phyloP scores from a whole-genome alignment of 2,113 vertebrate genomes.

The Herpailurus yagouaroundi region DNA sequence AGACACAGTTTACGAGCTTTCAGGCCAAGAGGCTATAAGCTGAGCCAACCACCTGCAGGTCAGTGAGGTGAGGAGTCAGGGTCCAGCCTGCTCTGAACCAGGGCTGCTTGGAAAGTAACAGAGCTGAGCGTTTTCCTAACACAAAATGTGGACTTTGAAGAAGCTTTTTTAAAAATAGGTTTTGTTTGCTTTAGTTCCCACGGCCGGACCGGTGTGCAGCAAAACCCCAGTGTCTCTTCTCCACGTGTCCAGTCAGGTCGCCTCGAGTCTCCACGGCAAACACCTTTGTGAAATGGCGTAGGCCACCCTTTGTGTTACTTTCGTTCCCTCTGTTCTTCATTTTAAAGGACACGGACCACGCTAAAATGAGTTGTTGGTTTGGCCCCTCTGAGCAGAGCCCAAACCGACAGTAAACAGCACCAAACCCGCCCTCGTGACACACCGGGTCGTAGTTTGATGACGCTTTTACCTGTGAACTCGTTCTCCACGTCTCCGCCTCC shows the following conservation, averaged over 20 bases:
- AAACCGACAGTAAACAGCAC: background rate
- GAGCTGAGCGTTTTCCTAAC: background rate
- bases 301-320: rapidly evolving
- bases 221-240: background rate
- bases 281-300: background rate
- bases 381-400: background rate
- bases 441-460: background rate
- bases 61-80: background rate
- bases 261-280: background rate
- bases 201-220: background rate
- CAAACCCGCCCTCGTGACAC: rapidly evolving
- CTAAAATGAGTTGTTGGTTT: background rate
- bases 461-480: background rate
- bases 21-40: background rate
- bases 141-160: background rate
- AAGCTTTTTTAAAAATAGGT: background rate
- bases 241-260: background rate
- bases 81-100: background rate
- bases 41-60: rapidly evolving
- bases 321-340: background rate
- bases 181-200: background rate
- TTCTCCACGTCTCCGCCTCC: background rate
- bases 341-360: background rate
- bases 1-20: background rate
- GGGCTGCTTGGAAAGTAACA: background rate